A percentile compares a stretch with the other conserved stretches of the same genome.
Conservation (phyloP, 2,888 invertebrate species). For the Melikaiella ostensackeni region DNA sequence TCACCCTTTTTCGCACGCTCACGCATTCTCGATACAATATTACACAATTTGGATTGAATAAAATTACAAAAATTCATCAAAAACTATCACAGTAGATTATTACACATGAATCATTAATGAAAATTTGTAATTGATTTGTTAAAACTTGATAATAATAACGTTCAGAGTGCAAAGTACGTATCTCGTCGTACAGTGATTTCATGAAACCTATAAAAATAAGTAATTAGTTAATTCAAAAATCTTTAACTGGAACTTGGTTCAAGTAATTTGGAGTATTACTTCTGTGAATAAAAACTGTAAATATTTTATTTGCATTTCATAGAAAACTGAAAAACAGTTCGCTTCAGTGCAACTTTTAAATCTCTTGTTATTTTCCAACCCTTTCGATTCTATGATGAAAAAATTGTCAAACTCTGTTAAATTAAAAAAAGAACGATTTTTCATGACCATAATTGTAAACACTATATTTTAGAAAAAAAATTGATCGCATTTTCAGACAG, state of each 20-base stretch:
- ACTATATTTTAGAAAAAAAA: background rate
- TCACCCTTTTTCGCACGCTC: background rate
- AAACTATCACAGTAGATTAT: background rate
- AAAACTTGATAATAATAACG: background rate
- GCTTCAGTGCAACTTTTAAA: background rate
- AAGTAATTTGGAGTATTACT: background rate
- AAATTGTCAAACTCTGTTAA: background rate
- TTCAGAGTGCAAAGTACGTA: background rate
- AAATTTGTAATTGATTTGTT: background rate
- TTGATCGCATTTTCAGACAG: background rate
- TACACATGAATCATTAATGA: background rate
- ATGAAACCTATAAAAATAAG: background rate
- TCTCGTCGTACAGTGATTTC: background rate
- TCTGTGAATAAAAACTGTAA: background rate
- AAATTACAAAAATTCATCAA: background rate
- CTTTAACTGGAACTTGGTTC: background rate
- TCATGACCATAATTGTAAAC: background rate
- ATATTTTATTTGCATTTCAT: background rate
- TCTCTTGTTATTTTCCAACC: background rate
- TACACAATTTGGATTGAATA: background rate
- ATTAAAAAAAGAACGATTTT: background rate
- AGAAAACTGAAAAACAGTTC: background rate
- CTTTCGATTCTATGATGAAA: background rate
- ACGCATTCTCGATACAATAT: background rate
- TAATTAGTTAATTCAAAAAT: background rate